These are phyloP conservation scores for Nomia melanderi DNA, from an alignment of 1,140 invertebrate species.

Conservation along the genomic window DNA sequence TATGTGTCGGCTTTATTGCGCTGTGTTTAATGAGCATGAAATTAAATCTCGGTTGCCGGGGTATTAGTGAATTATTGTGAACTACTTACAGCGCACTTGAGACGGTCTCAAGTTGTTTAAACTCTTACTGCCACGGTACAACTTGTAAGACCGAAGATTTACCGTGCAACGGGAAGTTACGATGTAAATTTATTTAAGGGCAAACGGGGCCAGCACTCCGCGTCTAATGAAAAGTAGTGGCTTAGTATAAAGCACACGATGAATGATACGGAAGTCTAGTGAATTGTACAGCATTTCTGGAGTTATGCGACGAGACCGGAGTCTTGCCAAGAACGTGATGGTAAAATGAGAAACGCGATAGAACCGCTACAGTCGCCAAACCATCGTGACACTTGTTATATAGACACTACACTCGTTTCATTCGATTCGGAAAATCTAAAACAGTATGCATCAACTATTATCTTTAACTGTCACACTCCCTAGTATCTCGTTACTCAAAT, in stretches of 20 bases:
- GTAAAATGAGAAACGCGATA: too few species aligned
- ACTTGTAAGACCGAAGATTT: background rate
- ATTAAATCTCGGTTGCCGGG: conserved; percentile 1
- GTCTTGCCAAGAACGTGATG: too few species aligned
- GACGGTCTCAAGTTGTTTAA: background rate
- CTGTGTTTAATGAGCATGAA: background rate
- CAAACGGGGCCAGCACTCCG: background rate
- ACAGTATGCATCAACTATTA: too few species aligned
- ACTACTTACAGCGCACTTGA: background rate
- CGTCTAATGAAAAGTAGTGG: background rate
- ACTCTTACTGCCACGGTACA: background rate
- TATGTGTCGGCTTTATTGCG: background rate
- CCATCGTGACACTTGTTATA: too few species aligned
- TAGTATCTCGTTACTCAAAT: too few species aligned
- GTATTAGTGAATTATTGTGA: background rate
- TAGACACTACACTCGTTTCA: too few species aligned
- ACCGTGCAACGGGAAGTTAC: background rate
- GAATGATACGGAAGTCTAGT: too few species aligned
- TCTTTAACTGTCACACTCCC: too few species aligned
- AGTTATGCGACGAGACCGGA: background rate
- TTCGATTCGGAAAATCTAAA: too few species aligned
- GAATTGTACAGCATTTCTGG: background rate
- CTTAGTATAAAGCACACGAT: too few species aligned
- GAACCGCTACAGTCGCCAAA: too few species aligned
- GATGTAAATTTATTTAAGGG: background rate